phyloP scores from a whole-genome alignment of 2,888 invertebrate genomes.

The Drosophila pseudotakahashii region DNA sequence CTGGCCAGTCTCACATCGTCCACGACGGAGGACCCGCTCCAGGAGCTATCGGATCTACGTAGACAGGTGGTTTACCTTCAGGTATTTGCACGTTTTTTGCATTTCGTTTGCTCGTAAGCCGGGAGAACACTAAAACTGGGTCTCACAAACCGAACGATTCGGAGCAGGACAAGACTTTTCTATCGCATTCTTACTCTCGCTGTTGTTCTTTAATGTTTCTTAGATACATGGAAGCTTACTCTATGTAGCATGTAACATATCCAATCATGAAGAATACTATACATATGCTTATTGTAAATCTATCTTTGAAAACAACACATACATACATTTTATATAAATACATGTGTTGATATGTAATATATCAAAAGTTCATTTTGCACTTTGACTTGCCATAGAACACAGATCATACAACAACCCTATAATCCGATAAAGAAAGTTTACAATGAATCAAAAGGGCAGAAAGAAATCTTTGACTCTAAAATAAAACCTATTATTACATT shows the following conservation, averaged over 20 bases:
- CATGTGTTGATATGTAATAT: slow-evolving; percentile 5
- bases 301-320: slow-evolving; percentile 4
- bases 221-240: slow-evolving; percentile 22
- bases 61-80: slow-evolving; percentile 93
- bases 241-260: slow-evolving; percentile 30
- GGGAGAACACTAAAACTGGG: slow-evolving; percentile 32
- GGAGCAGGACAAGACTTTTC: slow-evolving; percentile 29
- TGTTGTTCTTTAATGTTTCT: slow-evolving; percentile 42
- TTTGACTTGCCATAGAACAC: slow-evolving; percentile 27
- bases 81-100: slow-evolving; percentile 85
- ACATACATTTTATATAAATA: slow-evolving; percentile 10
- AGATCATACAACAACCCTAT: slow-evolving; percentile 5
- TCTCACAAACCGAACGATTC: slow-evolving; percentile 13
- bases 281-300: slow-evolving; percentile 24
- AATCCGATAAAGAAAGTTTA: background rate
- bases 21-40: slow-evolving; percentile 86
- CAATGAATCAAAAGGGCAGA: background rate
- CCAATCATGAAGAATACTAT: slow-evolving; percentile 6
- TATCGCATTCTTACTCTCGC: slow-evolving; percentile 31
- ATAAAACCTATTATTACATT: background rate
- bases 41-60: slow-evolving; percentile 91
- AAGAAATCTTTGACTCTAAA: background rate
- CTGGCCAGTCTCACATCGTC: slow-evolving; percentile 86
- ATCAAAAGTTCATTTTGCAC: slow-evolving; percentile 22
- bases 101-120: slow-evolving; percentile 72